These are phyloP conservation scores for Quiscalus mexicanus DNA, from an alignment of 2,113 vertebrate genomes.

Conservation along the genomic window DNA sequence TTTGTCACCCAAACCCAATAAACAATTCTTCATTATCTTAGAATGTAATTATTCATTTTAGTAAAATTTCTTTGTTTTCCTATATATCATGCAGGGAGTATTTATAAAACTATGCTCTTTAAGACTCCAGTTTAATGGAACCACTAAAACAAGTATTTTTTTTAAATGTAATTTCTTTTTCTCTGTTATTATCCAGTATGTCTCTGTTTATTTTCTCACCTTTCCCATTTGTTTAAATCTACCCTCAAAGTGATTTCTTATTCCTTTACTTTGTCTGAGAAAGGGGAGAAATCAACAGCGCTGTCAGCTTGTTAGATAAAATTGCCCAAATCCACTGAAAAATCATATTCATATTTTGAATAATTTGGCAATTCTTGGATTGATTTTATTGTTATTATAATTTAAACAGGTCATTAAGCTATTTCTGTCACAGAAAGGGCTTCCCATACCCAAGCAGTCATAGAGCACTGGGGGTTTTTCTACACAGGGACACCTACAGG, in stretches of 20 bases:
- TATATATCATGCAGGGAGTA: neutral
- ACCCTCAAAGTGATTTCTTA: neutral
- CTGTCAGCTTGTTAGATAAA: neutral
- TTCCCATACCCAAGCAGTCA: neutral
- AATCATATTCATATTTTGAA: neutral
- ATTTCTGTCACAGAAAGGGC: neutral
- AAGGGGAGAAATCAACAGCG: neutral
- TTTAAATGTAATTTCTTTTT: neutral
- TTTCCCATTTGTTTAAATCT: neutral
- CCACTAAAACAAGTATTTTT: neutral
- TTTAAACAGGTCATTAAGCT: neutral
- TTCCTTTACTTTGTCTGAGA: neutral
- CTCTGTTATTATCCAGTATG: neutral
- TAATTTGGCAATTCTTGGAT: neutral
- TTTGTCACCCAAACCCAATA: neutral
- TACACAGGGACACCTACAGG: neutral
- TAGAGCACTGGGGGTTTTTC: fast-evolving
- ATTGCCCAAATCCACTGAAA: neutral
- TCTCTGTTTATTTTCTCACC: neutral
- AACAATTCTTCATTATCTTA: neutral
- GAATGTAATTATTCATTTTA: neutral
- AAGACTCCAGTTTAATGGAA: neutral
- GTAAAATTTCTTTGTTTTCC: neutral
- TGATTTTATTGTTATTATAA: neutral
- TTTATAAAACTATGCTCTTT: neutral